Evolutionary conservation across 1,140 invertebrate genomes (phyloP), one percentile per base, ranked within the genome.

Genomic region (Ostrea edulis): DNA sequence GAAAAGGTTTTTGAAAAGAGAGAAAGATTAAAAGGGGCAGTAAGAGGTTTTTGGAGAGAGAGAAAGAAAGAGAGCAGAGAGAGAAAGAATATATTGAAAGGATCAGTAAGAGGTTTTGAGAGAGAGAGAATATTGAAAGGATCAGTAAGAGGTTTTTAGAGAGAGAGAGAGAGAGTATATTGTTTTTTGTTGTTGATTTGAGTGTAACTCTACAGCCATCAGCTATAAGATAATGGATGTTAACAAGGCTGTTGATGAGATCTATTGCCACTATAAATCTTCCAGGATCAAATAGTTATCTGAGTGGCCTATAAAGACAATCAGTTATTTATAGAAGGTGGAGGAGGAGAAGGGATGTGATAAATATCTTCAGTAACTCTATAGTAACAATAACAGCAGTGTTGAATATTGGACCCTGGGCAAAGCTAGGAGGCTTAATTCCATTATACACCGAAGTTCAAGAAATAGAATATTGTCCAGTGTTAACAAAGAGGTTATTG

Each of bases 221-320:
- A 77, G 68, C 68, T 77, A 77, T 35, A 77, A 77, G 68, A 77
- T 77, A 77, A 77, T 77, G 68, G 68, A 77, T 25, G 29, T 25
- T 29, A 35, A 12, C 14, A 29, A 77, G 35, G 12, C 22, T 77
- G 25, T 77, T 77, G 68, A 77, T 77, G 2, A 77, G 22, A 77
- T 77, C 68, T 77, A 77, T 77, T 29, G 68, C 25, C 25, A 35
- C 68, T 25, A 77, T 77, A 77, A 77, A 77, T 77, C 22, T 11
- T n/a, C 2, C 25, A 14, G 11, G 68, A 77, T 77, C 68, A 77
- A 77, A 77, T 22, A 35, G 29, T 77, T 35, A 77, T 77, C 68
- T 29, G 68, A 77, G 35, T 77, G 14, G 29, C 25, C 68, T 77
- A 77, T 25, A 77, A 77, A 77, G 25, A 77, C 5, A 62, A 35